A percentile compares a stretch with the other conserved stretches of the same genome.
Conservation (phyloP, 1,140 invertebrate species). For the Schlechtendalia chinensis region DNA sequence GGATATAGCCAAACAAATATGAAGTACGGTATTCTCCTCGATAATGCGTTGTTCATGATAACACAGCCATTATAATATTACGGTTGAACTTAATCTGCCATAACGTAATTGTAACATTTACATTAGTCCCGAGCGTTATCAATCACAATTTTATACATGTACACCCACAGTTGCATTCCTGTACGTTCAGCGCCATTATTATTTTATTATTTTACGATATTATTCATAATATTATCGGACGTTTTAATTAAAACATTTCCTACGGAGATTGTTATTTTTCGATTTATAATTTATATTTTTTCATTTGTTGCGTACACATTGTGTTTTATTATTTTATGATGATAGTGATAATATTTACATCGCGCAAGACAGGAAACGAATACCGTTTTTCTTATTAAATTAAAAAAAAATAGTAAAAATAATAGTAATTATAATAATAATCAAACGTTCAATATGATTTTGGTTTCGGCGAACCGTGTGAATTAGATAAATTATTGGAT, state of each 20-base stretch:
- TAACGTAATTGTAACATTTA: too few relatives aligned
- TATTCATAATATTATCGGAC: neutral
- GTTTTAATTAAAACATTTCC: constrained; percentile 12
- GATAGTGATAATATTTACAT: neutral
- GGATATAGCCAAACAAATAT: too few relatives aligned
- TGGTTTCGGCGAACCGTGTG: neutral
- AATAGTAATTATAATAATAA: neutral
- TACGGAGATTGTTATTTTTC: constrained; percentile 6
- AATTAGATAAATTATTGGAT: neutral
- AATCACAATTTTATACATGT: constrained; percentile 8
- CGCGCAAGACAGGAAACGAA: constrained; percentile 14
- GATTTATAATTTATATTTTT: neutral
- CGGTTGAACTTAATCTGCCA: neutral
- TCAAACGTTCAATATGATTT: neutral
- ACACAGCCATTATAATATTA: neutral
- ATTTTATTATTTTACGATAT: neutral
- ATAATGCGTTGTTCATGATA: neutral
- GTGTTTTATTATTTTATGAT: too few relatives aligned
- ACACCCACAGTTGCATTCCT: constrained; percentile 14
- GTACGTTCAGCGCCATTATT: too few relatives aligned
- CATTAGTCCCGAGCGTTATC: neutral
- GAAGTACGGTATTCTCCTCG: too few relatives aligned
- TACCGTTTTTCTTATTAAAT: neutral
- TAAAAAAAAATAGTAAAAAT: neutral
- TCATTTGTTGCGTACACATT: constrained; percentile 14